Evolutionary conservation across 2,888 invertebrate species (phyloP), one percentile per base, ranked within the genome.

Genomic region (Hipparchia sbordonii): DNA sequence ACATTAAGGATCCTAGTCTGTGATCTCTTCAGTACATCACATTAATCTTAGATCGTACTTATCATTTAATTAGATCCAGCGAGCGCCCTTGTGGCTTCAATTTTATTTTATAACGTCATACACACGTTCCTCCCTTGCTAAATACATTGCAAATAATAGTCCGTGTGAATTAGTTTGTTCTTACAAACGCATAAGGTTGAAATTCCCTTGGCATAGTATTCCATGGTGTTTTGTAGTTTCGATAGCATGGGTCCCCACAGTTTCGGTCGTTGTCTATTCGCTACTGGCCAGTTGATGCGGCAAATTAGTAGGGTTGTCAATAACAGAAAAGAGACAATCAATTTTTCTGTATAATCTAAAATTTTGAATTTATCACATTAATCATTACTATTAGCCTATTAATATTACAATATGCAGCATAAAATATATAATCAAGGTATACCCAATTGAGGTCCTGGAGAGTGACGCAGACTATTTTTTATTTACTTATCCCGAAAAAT

Each of bases 81-180:
- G 89, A 84, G 87, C 88, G 88, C 88, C 89, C 89, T 90, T 88
- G 90, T 80, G 87, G 89, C 88, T 92, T 91, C 91, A 92, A 92
- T 93, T 93, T 92, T 91, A 92, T 92, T 92, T 93, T 92, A 92
- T 85, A 92, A 92, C 88, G 93, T 93, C 93, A 93, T 93, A 92
- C 90, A 92, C 93, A 93, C 92, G 90, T 90, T 87, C 85, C 88
- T 87, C 89, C 88, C 87, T 86, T 82, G 83, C 86, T 85, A 86
- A 88, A 84, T 86, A 85, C 82, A 79, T 79, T 76, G 78, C 85
- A 85, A 84, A 77, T 77, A 68, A 72, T 62, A 52, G 45, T 63
- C 33, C 61, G 70, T 61, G 59, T 72, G 56, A 74, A 72, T 62
- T 73, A 79, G 80, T 67, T 67, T 76, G 77, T 79, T 81, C 75